Conservation (phyloP, 2,797 vertebrate species). For the Rousettus madagascariensis region DNA sequence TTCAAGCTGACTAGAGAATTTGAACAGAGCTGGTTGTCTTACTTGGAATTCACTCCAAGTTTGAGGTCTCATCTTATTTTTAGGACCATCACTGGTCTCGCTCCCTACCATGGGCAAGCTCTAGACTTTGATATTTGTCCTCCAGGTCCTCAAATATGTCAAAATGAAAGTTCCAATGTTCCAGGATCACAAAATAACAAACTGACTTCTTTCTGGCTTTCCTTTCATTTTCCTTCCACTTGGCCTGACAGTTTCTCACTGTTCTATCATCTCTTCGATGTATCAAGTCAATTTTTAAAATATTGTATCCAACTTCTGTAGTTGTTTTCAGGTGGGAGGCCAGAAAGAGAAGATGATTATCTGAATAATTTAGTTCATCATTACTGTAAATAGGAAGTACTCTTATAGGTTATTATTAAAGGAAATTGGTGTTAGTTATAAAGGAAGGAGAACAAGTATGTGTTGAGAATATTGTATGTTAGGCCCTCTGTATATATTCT, state of each 20-base stretch:
- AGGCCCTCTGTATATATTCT: background rate
- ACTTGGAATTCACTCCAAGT: background rate
- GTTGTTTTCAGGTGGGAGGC: background rate
- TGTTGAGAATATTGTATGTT: background rate
- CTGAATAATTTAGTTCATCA: background rate
- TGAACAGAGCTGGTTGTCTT: background rate
- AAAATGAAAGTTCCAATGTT: background rate
- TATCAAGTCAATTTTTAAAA: background rate
- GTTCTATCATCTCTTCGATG: background rate
- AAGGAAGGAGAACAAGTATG: background rate
- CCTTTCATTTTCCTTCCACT: background rate
- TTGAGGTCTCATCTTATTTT: background rate
- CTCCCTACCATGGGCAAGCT: background rate
- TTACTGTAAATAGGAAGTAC: background rate
- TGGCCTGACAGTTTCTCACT: background rate
- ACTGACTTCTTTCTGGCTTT: background rate
- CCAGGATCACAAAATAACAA: background rate
- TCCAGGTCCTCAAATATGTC: background rate
- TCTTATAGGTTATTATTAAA: background rate
- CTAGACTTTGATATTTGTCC: background rate
- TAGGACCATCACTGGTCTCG: background rate
- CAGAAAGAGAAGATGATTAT: background rate
- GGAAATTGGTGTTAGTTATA: background rate
- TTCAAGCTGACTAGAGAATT: background rate
- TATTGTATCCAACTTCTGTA: background rate